These are phyloP conservation scores for Dipodomys ordii DNA, from an alignment of 2,113 vertebrate genomes.

Conservation along the genomic window DNA sequence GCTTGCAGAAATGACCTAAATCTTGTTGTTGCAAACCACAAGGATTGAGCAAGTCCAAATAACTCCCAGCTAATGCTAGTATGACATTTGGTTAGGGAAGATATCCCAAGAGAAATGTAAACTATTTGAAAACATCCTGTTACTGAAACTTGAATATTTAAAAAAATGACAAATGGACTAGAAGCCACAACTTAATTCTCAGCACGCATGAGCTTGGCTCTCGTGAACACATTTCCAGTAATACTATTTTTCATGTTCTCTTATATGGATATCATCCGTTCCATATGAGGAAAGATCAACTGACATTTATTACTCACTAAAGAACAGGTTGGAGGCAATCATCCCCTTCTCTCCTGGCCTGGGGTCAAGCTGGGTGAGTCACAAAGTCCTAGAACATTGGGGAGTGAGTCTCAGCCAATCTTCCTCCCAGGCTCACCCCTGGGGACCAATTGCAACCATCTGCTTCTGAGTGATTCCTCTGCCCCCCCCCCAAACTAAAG, in stretches of 20 bases:
- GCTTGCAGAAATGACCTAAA: conserved; percentile 50
- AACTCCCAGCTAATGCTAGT: conserved; percentile 57
- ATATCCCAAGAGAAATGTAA: conserved; percentile 67
- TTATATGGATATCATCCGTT: conserved; percentile 40
- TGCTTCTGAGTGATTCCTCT: conserved; percentile 58
- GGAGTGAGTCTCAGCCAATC: not conserved
- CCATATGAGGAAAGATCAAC: conserved; percentile 72
- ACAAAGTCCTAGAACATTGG: conserved; percentile 35
- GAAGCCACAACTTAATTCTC: conserved; percentile 68
- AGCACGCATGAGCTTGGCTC: conserved; percentile 71
- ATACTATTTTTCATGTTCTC: conserved; percentile 74
- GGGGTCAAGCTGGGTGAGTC: conserved; percentile 49
- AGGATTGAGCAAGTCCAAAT: conserved; percentile 59
- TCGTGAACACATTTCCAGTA: not conserved
- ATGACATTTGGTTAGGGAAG: conserved; percentile 75
- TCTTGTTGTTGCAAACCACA: conserved; percentile 56
- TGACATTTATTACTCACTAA: conserved; percentile 76
- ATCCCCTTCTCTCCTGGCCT: conserved; percentile 57
- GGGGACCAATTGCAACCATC: conserved; percentile 60
- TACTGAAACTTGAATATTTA: conserved; percentile 77
- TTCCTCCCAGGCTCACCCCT: conserved; percentile 13
- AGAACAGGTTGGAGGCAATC: conserved; percentile 78
- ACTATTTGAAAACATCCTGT: conserved; percentile 81
- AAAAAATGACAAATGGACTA: conserved; percentile 66
- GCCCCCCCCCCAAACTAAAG: conserved; percentile 1